Percentiles rank a stretch among this genome's conserved stretches.
These are phyloP conservation scores for Glyptemys insculpta DNA, from an alignment of 2,797 vertebrate genomes.

Conservation along the genomic window DNA sequence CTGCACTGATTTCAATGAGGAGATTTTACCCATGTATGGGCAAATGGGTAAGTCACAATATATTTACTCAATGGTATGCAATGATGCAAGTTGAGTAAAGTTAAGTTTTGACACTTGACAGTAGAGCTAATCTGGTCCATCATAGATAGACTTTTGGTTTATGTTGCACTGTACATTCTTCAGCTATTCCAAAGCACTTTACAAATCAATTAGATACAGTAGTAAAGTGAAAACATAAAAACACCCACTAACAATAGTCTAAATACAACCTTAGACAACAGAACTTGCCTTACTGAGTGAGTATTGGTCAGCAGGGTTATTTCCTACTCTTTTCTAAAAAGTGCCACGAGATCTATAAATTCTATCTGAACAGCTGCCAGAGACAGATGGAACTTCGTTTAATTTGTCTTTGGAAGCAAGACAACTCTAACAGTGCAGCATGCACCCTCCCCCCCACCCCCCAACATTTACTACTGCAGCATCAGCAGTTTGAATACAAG, in stretches of 20 bases:
- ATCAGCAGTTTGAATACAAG: neutral
- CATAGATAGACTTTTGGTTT: neutral
- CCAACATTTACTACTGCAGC: neutral
- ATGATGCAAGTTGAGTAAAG: neutral
- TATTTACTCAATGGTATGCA: neutral
- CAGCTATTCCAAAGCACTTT: neutral
- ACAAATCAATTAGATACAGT: neutral
- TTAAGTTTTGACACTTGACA: neutral
- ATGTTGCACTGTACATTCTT: neutral
- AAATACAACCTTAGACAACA: neutral
- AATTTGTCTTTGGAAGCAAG: neutral
- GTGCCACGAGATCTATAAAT: neutral
- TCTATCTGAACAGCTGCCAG: neutral
- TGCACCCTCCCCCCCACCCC: fast-evolving
- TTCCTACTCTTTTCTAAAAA: neutral
- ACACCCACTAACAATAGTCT: neutral
- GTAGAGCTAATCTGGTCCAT: neutral
- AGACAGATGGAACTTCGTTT: neutral
- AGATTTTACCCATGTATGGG: neutral
- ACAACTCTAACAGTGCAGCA: fast-evolving
- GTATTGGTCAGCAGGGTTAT: neutral
- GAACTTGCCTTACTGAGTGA: neutral
- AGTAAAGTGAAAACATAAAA: neutral
- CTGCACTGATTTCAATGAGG: neutral
- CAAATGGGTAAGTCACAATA: neutral